Percentiles rank a stretch among this genome's conserved stretches.
Conservation (phyloP, 1,140 invertebrate genomes). For the Saccostrea glomerata region DNA sequence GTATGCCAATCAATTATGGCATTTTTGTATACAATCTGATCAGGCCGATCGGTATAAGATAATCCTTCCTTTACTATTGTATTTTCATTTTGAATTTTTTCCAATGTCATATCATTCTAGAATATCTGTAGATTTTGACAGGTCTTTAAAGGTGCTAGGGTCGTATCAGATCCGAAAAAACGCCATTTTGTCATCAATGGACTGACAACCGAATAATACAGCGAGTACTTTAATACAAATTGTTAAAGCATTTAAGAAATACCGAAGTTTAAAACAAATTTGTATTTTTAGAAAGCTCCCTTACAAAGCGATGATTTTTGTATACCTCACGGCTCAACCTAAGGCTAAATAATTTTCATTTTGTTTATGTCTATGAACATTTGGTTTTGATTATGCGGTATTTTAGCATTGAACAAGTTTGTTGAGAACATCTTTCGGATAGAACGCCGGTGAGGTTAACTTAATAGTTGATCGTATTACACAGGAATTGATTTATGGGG, state of each 20-base stretch:
- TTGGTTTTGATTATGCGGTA: slow-evolving; percentile 31
- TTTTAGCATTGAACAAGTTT: slow-evolving; percentile 34
- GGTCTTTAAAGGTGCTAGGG: slow-evolving; percentile 29
- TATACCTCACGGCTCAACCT: slow-evolving; percentile 11
- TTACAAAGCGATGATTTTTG: slow-evolving; percentile 8
- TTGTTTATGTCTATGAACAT: slow-evolving; percentile 37
- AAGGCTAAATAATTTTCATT: slow-evolving; percentile 37
- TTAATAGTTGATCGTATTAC: slow-evolving; percentile 34
- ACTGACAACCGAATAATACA: background rate
- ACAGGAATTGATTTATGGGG: slow-evolving; percentile 22
- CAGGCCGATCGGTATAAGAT: background rate
- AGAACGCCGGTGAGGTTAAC: background rate
- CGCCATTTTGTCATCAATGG: slow-evolving; percentile 16
- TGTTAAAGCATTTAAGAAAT: slow-evolving; percentile 27
- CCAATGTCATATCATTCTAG: slow-evolving; percentile 34
- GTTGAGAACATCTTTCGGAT: slow-evolving; percentile 26
- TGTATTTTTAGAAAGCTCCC: slow-evolving; percentile 28
- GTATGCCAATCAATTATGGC: slow-evolving; percentile 3
- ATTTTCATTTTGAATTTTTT: slow-evolving; percentile 12
- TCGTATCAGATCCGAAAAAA: slow-evolving; percentile 15
- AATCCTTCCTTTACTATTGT: background rate
- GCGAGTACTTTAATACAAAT: slow-evolving; percentile 10
- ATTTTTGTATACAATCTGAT: slow-evolving; percentile 5
- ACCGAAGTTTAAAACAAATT: slow-evolving; percentile 1
- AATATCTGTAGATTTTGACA: slow-evolving; percentile 34